A percentile compares a stretch with the other conserved stretches of the same genome.
Conservation (phyloP, 2,888 invertebrate species). For the Lepidochitona cinerea region DNA sequence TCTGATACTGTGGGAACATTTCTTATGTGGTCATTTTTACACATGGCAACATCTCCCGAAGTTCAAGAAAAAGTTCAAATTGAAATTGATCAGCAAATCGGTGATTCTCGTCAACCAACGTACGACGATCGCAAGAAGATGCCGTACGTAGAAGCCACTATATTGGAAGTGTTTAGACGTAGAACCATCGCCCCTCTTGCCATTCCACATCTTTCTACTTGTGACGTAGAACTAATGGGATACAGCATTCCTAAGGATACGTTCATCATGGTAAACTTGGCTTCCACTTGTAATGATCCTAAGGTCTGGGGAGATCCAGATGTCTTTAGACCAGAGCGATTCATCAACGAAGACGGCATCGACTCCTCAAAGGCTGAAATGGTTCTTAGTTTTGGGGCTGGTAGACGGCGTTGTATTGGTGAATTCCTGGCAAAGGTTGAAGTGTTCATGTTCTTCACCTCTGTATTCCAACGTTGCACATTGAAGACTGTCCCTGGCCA, state of each 20-base stretch:
- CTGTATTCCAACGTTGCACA: constrained; percentile 51
- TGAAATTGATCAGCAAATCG: constrained; percentile 50
- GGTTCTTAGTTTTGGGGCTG: constrained; percentile 57
- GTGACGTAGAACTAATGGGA: constrained; percentile 29
- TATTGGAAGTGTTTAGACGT: constrained; percentile 53
- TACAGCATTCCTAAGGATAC: constrained; percentile 45
- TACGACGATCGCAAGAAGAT: constrained; percentile 40
- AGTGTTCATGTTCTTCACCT: constrained; percentile 58
- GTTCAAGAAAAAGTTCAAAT: constrained; percentile 51
- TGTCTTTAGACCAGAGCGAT: constrained; percentile 52
- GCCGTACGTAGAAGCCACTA: constrained; percentile 54
- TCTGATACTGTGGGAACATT: constrained; percentile 61
- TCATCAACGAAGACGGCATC: background rate
- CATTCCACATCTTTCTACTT: constrained; percentile 58
- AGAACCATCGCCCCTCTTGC: constrained; percentile 60
- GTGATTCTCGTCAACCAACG: constrained; percentile 40
- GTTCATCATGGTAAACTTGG: constrained; percentile 35
- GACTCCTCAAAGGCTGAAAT: constrained; percentile 38
- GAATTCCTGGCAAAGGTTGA: constrained; percentile 58
- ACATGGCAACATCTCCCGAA: constrained; percentile 52
- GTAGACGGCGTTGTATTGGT: constrained; percentile 59
- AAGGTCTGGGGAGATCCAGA: constrained; percentile 44
- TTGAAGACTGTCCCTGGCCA: constrained; percentile 37
- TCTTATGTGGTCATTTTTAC: constrained; percentile 57
- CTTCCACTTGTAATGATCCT: constrained; percentile 46